These are phyloP conservation scores for Syndactyla subalaris DNA, from an alignment of 2,797 vertebrate species.

Conservation along the genomic window DNA sequence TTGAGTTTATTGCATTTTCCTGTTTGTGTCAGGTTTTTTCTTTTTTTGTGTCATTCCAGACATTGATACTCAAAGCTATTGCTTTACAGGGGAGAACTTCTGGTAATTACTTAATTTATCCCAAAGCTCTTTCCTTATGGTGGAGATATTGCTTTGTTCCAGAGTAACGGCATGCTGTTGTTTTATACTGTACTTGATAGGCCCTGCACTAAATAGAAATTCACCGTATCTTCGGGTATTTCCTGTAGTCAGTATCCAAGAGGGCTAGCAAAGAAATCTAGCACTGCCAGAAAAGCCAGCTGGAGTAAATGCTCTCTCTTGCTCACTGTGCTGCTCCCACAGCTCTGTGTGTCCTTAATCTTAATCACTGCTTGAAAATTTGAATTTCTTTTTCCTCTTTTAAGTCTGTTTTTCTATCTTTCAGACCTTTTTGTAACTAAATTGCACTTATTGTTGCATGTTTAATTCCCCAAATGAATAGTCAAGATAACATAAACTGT, in stretches of 20 bases:
- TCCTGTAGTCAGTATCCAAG: neutral
- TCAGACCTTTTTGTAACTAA: conserved; percentile 12
- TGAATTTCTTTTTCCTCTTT: conserved; percentile 20
- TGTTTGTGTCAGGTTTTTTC: neutral
- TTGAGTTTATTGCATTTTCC: neutral
- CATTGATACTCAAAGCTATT: neutral
- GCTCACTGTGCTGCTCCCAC: neutral
- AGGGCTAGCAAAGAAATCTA: neutral
- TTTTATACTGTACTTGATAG: neutral
- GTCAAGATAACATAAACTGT: conserved; percentile 2
- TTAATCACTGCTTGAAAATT: conserved; percentile 24
- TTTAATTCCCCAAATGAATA: conserved; percentile 41
- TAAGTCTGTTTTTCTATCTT: neutral
- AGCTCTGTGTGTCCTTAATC: neutral
- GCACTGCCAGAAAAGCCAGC: neutral
- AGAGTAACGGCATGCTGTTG: neutral
- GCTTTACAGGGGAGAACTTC: neutral
- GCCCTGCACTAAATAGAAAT: neutral
- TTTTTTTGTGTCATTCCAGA: neutral
- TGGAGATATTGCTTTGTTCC: neutral
- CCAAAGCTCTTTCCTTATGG: neutral
- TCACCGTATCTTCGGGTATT: neutral
- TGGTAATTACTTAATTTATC: neutral
- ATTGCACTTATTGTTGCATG: conserved; percentile 28
- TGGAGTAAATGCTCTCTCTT: neutral